phyloP scores from a whole-genome alignment of 2,888 invertebrate genomes.

The Phyllotreta cruciferae region DNA sequence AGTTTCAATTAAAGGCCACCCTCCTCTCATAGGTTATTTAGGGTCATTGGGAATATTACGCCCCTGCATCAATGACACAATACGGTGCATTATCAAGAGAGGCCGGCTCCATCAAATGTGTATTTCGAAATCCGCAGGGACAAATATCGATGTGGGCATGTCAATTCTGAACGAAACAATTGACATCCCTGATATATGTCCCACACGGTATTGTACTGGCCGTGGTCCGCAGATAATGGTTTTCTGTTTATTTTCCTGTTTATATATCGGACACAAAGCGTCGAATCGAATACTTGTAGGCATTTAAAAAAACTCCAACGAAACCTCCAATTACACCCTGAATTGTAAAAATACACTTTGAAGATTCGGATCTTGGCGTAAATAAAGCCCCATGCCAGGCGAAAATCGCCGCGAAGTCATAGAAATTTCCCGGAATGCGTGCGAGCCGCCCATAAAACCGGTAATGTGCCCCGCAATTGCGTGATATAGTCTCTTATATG shows the following conservation, averaged over 20 bases:
- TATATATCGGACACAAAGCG: constrained; percentile 26
- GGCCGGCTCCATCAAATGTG: constrained; percentile 31
- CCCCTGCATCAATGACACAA: constrained; percentile 29
- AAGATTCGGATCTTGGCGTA: neutral
- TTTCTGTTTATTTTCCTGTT: constrained; percentile 44
- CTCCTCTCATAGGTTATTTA: neutral
- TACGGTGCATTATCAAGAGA: constrained; percentile 27
- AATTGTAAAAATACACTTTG: neutral
- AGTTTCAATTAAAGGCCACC: too few species aligned
- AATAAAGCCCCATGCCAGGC: neutral
- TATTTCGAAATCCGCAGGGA: constrained; percentile 35
- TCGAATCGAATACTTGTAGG: constrained; percentile 20
- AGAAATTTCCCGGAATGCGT: constrained; percentile 11
- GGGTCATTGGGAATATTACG: constrained; percentile 12
- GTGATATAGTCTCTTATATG: constrained; percentile 5
- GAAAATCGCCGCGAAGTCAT: constrained; percentile 4
- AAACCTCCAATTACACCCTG: too few species aligned
- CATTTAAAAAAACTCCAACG: neutral
- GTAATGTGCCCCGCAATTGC: constrained; percentile 3
- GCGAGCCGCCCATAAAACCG: neutral
- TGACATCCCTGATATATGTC: constrained; percentile 47
- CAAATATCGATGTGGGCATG: constrained; percentile 40
- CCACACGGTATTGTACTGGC: constrained; percentile 42
- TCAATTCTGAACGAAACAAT: constrained; percentile 46
- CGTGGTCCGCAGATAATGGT: constrained; percentile 46